Conservation (phyloP, 2,888 invertebrate genomes). For the Rhorus exstirpatorius region DNA sequence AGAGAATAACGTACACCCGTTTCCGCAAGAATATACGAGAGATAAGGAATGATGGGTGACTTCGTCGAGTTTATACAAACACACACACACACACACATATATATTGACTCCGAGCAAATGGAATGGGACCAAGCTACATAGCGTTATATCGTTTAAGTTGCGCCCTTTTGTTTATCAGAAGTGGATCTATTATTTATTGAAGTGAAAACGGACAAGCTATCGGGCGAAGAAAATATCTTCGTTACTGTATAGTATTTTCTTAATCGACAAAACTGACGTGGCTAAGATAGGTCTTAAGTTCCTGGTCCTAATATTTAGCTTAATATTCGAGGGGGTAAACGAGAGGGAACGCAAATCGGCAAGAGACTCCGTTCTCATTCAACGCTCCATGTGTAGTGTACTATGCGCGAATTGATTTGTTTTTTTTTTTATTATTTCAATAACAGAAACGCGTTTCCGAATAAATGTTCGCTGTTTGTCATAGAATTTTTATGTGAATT, state of each 20-base stretch:
- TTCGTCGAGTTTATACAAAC: slow-evolving; percentile 14
- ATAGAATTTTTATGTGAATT: background rate
- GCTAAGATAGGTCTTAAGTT: too few species aligned
- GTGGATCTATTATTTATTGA: too few species aligned
- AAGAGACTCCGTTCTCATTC: slow-evolving; percentile 51
- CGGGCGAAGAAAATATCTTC: too few species aligned
- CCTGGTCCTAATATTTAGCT: slow-evolving; percentile 53
- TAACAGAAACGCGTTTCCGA: slow-evolving; percentile 3
- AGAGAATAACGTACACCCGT: slow-evolving; percentile 41
- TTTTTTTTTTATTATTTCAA: slow-evolving; percentile 18
- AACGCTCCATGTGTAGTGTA: background rate
- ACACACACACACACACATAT: slow-evolving; percentile 4
- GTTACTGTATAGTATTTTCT: too few species aligned
- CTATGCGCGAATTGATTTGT: background rate
- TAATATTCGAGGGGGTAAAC: slow-evolving; percentile 56
- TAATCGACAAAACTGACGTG: too few species aligned
- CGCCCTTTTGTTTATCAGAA: background rate
- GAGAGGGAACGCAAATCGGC: slow-evolving; percentile 15
- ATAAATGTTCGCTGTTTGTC: slow-evolving; percentile 31
- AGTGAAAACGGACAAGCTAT: too few species aligned
- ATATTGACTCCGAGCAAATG: slow-evolving; percentile 16
- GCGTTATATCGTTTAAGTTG: background rate
- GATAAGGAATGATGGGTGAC: slow-evolving; percentile 57
- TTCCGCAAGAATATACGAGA: slow-evolving; percentile 19
- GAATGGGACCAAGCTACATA: background rate